Conservation (phyloP, 2,113 vertebrate genomes). For the Sander lucioperca region DNA sequence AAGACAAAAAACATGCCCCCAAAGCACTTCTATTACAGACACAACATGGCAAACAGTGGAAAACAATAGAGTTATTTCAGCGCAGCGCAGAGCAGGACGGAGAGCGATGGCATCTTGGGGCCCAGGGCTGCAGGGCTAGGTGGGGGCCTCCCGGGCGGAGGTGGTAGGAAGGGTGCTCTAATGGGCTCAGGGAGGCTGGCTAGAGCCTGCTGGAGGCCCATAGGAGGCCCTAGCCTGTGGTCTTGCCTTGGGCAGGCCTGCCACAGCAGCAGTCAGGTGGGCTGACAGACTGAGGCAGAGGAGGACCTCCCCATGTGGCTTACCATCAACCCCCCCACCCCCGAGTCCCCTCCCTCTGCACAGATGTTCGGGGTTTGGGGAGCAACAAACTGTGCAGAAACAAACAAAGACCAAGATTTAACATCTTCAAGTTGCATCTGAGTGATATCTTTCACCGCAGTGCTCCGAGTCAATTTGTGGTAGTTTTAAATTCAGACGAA, state of each 20-base stretch:
- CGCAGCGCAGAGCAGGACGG: constrained; percentile 51
- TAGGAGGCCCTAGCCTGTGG: constrained; percentile 86
- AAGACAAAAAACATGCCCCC: constrained; percentile 68
- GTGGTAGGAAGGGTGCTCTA: constrained; percentile 77
- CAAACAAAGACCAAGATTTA: constrained; percentile 66
- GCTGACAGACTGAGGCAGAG: constrained; percentile 82
- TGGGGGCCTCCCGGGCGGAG: constrained; percentile 58
- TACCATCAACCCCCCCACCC: constrained; percentile 50
- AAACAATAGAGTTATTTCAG: constrained; percentile 78
- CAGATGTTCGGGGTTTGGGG: constrained; percentile 72
- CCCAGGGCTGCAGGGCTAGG: constrained; percentile 77
- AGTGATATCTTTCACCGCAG: constrained; percentile 19
- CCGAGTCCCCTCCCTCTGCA: constrained; percentile 47
- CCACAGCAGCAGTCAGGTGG: constrained; percentile 83
- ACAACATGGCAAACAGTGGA: constrained; percentile 60
- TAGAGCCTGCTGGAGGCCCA: constrained; percentile 76
- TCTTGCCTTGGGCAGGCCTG: constrained; percentile 87
- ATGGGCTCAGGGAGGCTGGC: constrained; percentile 80
- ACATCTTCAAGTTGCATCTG: constrained; percentile 35
- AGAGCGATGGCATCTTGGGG: constrained; percentile 79
- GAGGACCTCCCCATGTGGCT: constrained; percentile 73
- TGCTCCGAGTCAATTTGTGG: constrained; percentile 26
- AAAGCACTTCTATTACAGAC: constrained; percentile 67
- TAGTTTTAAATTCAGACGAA: constrained; percentile 12
- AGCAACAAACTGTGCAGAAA: constrained; percentile 76